Evolutionary conservation across 2,113 vertebrate species (phyloP), one percentile per base, ranked within the genome.

Genomic region (Eidolon helvum): DNA sequence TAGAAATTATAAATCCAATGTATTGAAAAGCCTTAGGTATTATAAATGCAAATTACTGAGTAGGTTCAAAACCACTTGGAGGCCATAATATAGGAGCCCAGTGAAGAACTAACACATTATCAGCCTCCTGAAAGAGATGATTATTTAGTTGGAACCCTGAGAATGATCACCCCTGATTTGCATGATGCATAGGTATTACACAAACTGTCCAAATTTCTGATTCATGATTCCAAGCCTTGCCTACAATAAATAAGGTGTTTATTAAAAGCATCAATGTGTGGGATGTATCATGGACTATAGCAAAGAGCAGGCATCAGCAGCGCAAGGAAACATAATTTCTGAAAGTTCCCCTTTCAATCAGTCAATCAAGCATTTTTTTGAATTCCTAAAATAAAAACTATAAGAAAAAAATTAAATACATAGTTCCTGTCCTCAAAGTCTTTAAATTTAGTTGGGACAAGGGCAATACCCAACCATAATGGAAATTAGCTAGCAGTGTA

Each of bases 141-240:
- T 72, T 95, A 68, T 78, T 94, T 68, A 91, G 4, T 5, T 91
- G 87, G 79, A 92, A 93, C 22, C 43, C 35, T 82, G 85, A 59
- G n/a, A 86, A 12, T n/a, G 78, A 66, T 61, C 87, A 92, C 71
- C 53, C 50, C 74, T 90, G 72, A 91, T 59, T 69, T 91, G 10
- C 75, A 94, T 89, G 69, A 94, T 79, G 30, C 38, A 85, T 55
- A 82, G 82, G n/a, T 94, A 28, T 74, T 94, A 78, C 38, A 69
- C 65, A 84, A 68, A 95, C 83, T 92, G 53, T 97, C 87, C 66
- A 91, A 48, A 91, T 93, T 65, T 95, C 87, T 97, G 93, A 93
- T 86, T 95, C 91, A 95, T 57, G 48, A 83, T 66, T 90, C 68
- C 40, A 87, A 96, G 50, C 33, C 55, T 78, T 91, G 57, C 85